Percentiles rank a stretch among this genome's conserved stretches.
Conservation (phyloP, 2,797 vertebrate genomes). For the Bovichtus diacanthus region DNA sequence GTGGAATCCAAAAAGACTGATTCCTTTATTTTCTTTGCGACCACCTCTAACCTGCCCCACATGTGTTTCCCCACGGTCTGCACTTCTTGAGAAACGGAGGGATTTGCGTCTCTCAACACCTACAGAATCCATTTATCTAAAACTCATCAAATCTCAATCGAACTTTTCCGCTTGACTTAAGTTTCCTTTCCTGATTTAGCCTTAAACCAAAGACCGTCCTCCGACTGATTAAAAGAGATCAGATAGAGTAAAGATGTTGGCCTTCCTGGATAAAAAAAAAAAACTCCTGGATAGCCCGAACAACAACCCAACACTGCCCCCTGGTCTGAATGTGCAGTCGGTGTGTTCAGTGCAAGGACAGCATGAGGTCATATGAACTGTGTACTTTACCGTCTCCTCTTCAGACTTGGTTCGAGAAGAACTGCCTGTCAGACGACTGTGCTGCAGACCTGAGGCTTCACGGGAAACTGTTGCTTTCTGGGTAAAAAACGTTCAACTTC, state of each 20-base stretch:
- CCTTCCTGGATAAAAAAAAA: conserved; percentile 24
- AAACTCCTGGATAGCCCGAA: conserved; percentile 2
- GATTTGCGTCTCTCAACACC: conserved; percentile 67
- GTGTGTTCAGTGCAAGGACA: conserved; percentile 26
- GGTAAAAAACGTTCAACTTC: conserved; percentile 83
- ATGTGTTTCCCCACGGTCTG: conserved; percentile 67
- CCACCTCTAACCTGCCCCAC: conserved; percentile 76
- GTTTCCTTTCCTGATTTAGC: conserved; percentile 51
- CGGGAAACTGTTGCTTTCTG: conserved; percentile 92
- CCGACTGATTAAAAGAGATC: conserved; percentile 49
- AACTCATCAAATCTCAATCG: conserved; percentile 47
- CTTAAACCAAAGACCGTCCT: conserved; percentile 36
- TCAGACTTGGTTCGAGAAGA: conserved; percentile 98
- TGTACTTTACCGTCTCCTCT: conserved; percentile 67
- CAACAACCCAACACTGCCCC: conserved; percentile 78
- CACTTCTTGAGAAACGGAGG: conserved; percentile 45
- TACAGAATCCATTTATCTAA: conserved; percentile 60
- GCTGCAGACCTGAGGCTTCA: conserved; percentile 94
- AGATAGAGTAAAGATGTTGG: conserved; percentile 34
- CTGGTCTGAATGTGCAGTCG: conserved; percentile 61
- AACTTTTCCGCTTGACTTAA: conserved; percentile 45
- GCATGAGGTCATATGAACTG: conserved; percentile 71
- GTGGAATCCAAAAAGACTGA: conserved; percentile 71
- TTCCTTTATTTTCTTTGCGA: conserved; percentile 80
- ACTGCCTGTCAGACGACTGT: conserved; percentile 97